A percentile compares a stretch with the other conserved stretches of the same genome.
phyloP scores from a whole-genome alignment of 2,113 vertebrate genomes.

The Scomber japonicus region DNA sequence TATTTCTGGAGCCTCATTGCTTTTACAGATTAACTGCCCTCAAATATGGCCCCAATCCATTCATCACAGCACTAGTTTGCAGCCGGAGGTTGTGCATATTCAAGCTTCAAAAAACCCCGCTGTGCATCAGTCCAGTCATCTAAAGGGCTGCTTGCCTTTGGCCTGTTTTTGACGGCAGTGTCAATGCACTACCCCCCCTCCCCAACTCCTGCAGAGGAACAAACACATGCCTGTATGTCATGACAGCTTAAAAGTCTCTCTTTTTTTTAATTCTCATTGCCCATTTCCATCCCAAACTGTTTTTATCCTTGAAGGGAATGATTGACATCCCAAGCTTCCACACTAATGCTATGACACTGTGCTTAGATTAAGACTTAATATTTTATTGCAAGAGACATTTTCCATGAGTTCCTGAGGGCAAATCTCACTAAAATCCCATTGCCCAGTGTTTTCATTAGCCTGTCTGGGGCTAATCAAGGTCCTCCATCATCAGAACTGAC shows the following conservation, averaged over 20 bases:
- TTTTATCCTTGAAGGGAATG: constrained; percentile 12
- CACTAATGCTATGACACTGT: not conserved
- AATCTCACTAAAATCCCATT: constrained; percentile 27
- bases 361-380: constrained; percentile 22
- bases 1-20: constrained; percentile 72
- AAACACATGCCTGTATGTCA: constrained; percentile 11
- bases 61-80: constrained; percentile 58
- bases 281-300: constrained; percentile 8
- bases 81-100: constrained; percentile 48
- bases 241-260: constrained; percentile 12
- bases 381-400: constrained; percentile 43
- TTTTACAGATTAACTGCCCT: constrained; percentile 75
- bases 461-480: constrained; percentile 48
- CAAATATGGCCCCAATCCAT: constrained; percentile 72
- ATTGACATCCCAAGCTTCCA: constrained; percentile 23
- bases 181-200: not conserved
- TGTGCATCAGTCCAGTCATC: constrained; percentile 35
- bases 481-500: constrained; percentile 52
- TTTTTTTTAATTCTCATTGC: not conserved
- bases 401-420: constrained; percentile 35
- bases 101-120: constrained; percentile 40
- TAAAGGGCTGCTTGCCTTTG: constrained; percentile 18
- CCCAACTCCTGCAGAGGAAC: not conserved
- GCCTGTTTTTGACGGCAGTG: constrained; percentile 25
- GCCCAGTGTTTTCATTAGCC: constrained; percentile 35